Evolutionary conservation across 2,888 invertebrate genomes (phyloP).

Genomic region (Spialia ferax): DNA sequence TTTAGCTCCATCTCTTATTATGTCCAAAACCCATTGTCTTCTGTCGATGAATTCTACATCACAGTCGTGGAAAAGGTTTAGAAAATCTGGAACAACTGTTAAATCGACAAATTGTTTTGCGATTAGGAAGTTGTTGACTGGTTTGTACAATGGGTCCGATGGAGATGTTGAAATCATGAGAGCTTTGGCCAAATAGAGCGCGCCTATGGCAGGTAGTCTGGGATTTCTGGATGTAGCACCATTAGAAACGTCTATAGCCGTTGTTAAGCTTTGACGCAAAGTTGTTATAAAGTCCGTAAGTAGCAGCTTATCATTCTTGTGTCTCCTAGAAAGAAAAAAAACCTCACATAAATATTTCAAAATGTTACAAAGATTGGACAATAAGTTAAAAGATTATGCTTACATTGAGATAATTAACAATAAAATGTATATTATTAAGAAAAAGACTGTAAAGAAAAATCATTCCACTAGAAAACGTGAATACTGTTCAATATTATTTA

Average conservation of each 20-base stretch:
- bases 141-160: conserved; percentile 91
- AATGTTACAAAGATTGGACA: no score
- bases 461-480: background rate
- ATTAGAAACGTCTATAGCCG: conserved; percentile 56
- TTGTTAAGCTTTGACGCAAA: conserved; percentile 87
- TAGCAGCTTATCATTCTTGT: conserved; percentile 88
- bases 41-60: conserved; percentile 90
- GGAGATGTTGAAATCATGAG: conserved; percentile 91
- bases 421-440: background rate
- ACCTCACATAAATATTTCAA: background rate
- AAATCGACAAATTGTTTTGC: conserved; percentile 93
- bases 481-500: no score
- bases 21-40: conserved; percentile 92
- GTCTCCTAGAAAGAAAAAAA: conserved; percentile 52
- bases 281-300: conserved; percentile 90
- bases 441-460: no score
- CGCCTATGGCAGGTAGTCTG: conserved; percentile 87
- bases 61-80: conserved; percentile 93
- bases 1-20: conserved; percentile 92
- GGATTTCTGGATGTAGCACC: conserved; percentile 62
- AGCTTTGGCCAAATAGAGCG: conserved; percentile 90
- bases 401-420: background rate
- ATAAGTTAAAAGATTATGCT: background rate
- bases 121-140: conserved; percentile 92
- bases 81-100: conserved; percentile 94